Base-by-base conservation (phyloP, 2,888 invertebrate genomes). In the Biston stratarius region DNA sequence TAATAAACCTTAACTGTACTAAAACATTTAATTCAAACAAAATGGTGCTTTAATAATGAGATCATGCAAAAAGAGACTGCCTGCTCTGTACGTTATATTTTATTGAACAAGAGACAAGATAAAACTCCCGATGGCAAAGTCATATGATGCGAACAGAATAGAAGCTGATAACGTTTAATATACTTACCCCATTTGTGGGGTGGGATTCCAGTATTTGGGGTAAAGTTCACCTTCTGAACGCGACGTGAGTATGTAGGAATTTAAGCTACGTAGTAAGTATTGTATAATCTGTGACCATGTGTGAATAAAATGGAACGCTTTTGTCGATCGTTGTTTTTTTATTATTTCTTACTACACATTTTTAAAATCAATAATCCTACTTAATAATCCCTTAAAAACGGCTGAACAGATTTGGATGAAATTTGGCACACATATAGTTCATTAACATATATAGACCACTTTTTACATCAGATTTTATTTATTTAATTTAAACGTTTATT, bases 61-160 rank as follows among this genome's bases (percentile, higher is more conserved):
- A 24, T 15, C 15, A 53, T 55, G 24, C 44, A 53, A 40, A 40
- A 52, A 40, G 24, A 15, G 24, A 24, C 11, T 10, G n/a, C 38
- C 38, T 38, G 38, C 9, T 24, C n/a, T 7, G 73, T 77, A 77
- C 74, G 71, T 78, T 70, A 80, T 74, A 82, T 76, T 78, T 78
- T 77, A 80, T 82, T 74, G 73, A 79, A 82, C 70, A 67, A 65
- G 73, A 76, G 70, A 47, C 68, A 47, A 74, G 77, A 78, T 80
- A 80, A 79, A 79, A 78, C 75, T 78, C 74, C 71, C 53, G 51
- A 53, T 53, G 61, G 53, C 65, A 60, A 49, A 42, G 61, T 33
- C 52, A 72, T 77, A 76, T 78, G 76, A 76, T 60, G 70, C 76
- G 78, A 77, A 73, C 57, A 78, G 77, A 80, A 78, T 76, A 74